Evolutionary conservation across 2,113 vertebrate genomes (phyloP).

Genomic region (Myocastor coypus): DNA sequence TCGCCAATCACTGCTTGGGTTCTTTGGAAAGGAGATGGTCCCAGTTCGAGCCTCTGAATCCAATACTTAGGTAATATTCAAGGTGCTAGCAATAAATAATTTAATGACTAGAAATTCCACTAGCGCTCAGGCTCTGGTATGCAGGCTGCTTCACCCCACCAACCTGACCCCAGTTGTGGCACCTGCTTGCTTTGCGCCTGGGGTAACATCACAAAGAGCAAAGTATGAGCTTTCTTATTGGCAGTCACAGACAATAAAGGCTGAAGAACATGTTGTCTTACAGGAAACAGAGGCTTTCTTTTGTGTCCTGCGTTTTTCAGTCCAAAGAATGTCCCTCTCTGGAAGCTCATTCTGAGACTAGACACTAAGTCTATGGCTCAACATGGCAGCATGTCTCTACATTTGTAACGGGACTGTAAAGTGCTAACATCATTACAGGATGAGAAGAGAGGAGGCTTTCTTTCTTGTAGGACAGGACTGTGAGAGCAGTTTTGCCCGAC

Average conservation of each 20-base stretch:
- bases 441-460: neutral
- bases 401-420: neutral
- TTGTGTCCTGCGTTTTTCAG: neutral
- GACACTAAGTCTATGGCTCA: neutral
- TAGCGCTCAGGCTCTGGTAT: too few species aligned
- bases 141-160: rapidly evolving
- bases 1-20: neutral
- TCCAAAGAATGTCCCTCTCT: neutral
- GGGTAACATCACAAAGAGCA: rapidly evolving
- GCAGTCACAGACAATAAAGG: too few species aligned
- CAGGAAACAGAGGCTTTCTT: neutral
- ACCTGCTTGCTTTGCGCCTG: too few species aligned
- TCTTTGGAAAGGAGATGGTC: neutral
- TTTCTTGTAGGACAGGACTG: neutral
- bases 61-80: neutral
- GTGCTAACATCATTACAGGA: neutral
- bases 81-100: neutral
- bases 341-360: neutral
- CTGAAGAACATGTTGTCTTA: rapidly evolving
- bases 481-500: neutral
- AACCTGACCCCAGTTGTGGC: neutral
- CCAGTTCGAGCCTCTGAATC: neutral
- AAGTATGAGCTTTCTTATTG: rapidly evolving
- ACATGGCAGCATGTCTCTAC: neutral
- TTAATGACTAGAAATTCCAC: too few species aligned